Conservation (phyloP, 2,113 vertebrate genomes). For the Promerops cafer region DNA sequence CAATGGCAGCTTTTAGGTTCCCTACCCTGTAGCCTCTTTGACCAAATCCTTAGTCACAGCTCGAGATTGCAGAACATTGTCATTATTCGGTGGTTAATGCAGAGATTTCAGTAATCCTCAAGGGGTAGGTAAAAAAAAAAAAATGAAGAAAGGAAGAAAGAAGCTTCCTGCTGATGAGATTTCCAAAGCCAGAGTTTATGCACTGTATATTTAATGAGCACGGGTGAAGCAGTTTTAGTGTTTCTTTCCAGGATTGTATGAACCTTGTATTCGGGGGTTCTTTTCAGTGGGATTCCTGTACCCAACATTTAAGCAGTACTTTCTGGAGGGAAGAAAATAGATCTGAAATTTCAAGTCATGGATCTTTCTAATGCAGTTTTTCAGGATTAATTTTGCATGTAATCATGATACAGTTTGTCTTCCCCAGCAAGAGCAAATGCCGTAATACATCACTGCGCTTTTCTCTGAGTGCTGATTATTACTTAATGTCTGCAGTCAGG, state of each 20-base stretch:
- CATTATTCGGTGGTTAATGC: conserved; percentile 22
- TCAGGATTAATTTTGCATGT: conserved; percentile 43
- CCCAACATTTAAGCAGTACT: neutral
- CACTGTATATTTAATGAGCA: conserved; percentile 28
- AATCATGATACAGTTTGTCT: neutral
- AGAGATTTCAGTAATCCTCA: conserved; percentile 20
- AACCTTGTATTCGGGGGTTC: neutral
- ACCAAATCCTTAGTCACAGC: conserved; percentile 1
- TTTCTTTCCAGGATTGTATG: neutral
- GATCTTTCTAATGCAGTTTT: conserved; percentile 4
- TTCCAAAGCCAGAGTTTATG: conserved; percentile 18
- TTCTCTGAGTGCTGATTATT: neutral
- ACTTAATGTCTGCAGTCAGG: neutral
- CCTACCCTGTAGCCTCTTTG: neutral
- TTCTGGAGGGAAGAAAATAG: neutral
- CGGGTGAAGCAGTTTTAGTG: neutral
- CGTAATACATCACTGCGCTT: neutral
- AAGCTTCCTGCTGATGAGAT: neutral
- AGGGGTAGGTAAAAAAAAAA: neutral
- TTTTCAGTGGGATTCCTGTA: neutral
- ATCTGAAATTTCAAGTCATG: neutral
- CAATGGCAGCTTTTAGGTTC: neutral
- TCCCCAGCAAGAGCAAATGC: neutral
- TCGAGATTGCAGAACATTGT: neutral
- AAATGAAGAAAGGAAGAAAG: neutral